Evolutionary conservation across 2,888 invertebrate genomes (phyloP), one percentile per base, ranked within the genome.

Genomic region (Sphaeridia pumilis): DNA sequence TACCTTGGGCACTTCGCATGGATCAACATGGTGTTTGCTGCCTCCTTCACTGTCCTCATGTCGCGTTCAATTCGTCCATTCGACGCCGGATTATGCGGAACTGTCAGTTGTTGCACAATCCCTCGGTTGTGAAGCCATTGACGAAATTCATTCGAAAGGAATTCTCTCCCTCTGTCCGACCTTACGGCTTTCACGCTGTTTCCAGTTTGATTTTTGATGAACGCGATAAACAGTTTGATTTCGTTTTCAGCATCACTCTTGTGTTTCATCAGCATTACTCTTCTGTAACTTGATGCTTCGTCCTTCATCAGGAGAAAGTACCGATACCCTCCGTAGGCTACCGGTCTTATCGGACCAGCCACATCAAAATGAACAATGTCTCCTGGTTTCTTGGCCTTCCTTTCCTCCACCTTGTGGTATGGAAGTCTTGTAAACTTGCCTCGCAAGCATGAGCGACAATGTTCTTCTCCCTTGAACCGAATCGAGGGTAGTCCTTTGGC

Each of bases 31-130:
- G 67, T 41, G 27, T 67, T 56, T 0, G 66, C 66, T 53, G 56
- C 60, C 25, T 69, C 67, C 35, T 68, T 53, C 1, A 69, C 50
- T 3, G 67, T 68, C 1, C 66, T 46, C 26, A 68, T 69, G 25
- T 64, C 62, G 1, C 68, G 41, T 48, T 69, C 69, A 0, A 68
- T 66, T 24, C 31, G 28, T 4, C 68, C 68, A 56, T 70, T 70
- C 44, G 69, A 67, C 51, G 69, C 59, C 2, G 67, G 69, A 0
- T 60, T 67, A 41, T 70, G 65, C 0, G 66, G 58, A 1, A 59
- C 57, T 1, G 68, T 65, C n/a, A 51, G 55, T 56, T 69, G 63
- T 54, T 69, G 68, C n/a, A 48, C 47, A 14, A 69, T 69, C 4
- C 67, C 67, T 44, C 57, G 46, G 20, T 42, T 47, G 53, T 58